Evolutionary conservation across 92 coral and sea anemone genomes (phyloP).

Genomic region (Paramuricea clavata): DNA sequence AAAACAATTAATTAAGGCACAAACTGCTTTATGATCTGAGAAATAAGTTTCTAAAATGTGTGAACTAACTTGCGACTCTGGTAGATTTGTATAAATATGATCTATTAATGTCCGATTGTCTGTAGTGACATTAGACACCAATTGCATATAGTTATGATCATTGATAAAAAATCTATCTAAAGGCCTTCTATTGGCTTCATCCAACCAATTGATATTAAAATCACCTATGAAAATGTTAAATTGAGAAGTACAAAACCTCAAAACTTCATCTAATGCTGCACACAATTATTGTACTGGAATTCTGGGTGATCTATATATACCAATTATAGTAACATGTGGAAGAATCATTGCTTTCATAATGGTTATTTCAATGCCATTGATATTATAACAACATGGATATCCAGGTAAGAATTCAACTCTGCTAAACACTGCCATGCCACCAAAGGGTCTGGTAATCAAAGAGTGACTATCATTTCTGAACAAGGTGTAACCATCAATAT

Average conservation of each 20-base stretch:
- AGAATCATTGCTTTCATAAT: conserved; percentile 34
- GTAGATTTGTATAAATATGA: not conserved
- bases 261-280: conserved; percentile 11
- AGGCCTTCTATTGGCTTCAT: conserved; percentile 32
- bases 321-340: conserved; percentile 50
- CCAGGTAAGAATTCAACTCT: conserved; percentile 53
- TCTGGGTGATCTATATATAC: conserved; percentile 51
- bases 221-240: conserved; percentile 46
- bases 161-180: conserved; percentile 39
- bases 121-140: not conserved
- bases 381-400: conserved; percentile 64
- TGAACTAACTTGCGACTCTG: not conserved
- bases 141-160: conserved; percentile 10
- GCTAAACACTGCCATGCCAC: conserved; percentile 40
- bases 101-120: not conserved
- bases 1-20: conserved; percentile 20
- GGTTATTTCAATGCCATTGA: conserved; percentile 73
- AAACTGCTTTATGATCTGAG: not conserved
- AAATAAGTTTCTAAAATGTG: not conserved
- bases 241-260: conserved; percentile 13
- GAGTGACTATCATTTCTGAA: conserved; percentile 71
- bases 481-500: conserved; percentile 58
- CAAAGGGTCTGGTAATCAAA: conserved; percentile 26
- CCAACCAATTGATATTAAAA: conserved; percentile 53
- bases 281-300: conserved; percentile 6